Base-by-base conservation (phyloP, 2,797 vertebrate genomes). In the Pempheris klunzingeri region DNA sequence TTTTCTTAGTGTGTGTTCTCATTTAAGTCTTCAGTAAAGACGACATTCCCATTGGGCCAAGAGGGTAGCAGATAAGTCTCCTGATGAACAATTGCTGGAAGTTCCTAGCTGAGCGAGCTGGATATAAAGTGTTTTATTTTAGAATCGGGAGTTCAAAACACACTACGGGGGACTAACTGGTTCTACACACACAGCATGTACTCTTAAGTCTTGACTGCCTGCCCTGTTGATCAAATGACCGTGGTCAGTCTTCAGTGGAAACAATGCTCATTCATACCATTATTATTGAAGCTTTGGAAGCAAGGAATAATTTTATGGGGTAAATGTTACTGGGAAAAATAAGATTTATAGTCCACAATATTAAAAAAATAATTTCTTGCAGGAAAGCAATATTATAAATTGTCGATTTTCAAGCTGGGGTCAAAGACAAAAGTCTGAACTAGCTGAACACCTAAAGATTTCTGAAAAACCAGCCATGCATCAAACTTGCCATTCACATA, bases 21-120 rank as follows among this genome's bases (percentile, higher is more conserved):
- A 82, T 78, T 63, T 55, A 82, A 81, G 76, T 70, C 76, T 60
- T 88, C 26, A 83, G 80, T 69, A 53, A 74, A 64, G 79, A 69
- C 87, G 64, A 86, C 86, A 83, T 86, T 91, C 90, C 86, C 78
- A 59, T 32, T 73, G 64, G 87, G 82, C 73, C 86, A 82, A 67
- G 81, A 87, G 71, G 78, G 81, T 78, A 91, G 83, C 82, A 93
- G 93, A 94, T 94, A 93, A 91, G 92, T 87, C 86, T 89, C 62
- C 57, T 52, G 83, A 78, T 78, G 79, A 94, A 95, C 94, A 96
- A 96, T 95, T 94, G 90, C 91, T 94, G 94, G 95, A 96, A 96
- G 92, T 91, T 74, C 28, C 87, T 84, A 50, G 71, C 88, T 83
- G 88, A 93, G 87, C 89, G 87, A 88, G 90, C 61, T 86, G 88